Base-by-base conservation (phyloP, 2,888 invertebrate species). In the Pyrgus malvae region DNA sequence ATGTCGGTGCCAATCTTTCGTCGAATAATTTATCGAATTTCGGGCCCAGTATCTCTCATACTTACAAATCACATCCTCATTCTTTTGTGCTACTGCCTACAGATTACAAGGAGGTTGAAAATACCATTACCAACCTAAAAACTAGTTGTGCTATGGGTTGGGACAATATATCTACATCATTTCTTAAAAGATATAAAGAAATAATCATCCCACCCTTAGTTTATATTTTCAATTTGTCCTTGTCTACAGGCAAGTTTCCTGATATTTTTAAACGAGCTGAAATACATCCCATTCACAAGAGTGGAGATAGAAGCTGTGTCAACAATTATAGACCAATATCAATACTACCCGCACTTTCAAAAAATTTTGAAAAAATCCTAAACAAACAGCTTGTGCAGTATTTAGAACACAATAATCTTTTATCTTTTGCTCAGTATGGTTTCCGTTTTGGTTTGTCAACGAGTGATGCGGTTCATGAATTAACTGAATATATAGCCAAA, bases 221-320 rank as follows among this genome's bases (percentile, higher is more conserved):
- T 3, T 14, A 29, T 27, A 45, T 48, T 1, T 50, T 31, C 7
- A 57, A 60, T 16, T 21, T 54, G 3, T 48, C 55, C 19, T 7
- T 57, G 2, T 25, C 7, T n/a, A 40, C 31, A 17, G 58, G 58
- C 4, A 12, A 27, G 6, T 58, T 58, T 45, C 58, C 60, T 1
- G n/a, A 44, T 4, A 14, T 9, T 1, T 56, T 56, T 27, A 58
- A 61, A 50, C 33, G 14, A 16, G 44, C 58, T 7, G 14, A 38
- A 3, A 40, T 61, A 2, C 31, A 19, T 1, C 58, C 58, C 0
- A 48, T 61, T 16, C 16, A 59, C 11, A 61, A 61, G 31, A n/a
- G n/a, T n/a, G n/a, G n/a, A n/a, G n/a, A n/a, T n/a, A n/a, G n/a
- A n/a, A n/a, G n/a, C n/a, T n/a, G n/a, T n/a, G n/a, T n/a, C n/a